phyloP scores from a whole-genome alignment of 2,797 vertebrate genomes.

The Melanotaenia trifasciata region DNA sequence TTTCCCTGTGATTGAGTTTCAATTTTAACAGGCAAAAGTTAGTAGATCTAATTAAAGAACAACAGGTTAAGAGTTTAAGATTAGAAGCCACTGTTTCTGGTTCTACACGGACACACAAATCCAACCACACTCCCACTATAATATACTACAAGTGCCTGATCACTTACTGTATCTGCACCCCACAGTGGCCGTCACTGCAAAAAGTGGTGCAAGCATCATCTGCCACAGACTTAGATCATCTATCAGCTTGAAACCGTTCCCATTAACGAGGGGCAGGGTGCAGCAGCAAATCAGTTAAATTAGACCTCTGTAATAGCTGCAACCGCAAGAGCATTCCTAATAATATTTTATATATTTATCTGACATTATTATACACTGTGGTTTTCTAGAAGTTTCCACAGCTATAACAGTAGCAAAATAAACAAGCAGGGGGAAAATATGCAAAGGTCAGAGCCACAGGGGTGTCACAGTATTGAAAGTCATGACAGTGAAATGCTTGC shows the following conservation, averaged over 20 bases:
- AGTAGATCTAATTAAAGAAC: constrained; percentile 69
- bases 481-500: constrained; percentile 11
- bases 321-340: constrained; percentile 37
- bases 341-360: constrained; percentile 43
- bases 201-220: constrained; percentile 34
- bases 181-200: constrained; percentile 30
- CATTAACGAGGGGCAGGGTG: constrained; percentile 28
- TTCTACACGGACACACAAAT: not conserved
- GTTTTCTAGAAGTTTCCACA: constrained; percentile 6
- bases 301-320: constrained; percentile 45
- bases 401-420: constrained; percentile 16
- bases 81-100: constrained; percentile 36
- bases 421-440: constrained; percentile 15
- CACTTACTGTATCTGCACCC: constrained; percentile 48
- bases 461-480: constrained; percentile 10
- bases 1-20: constrained; percentile 61
- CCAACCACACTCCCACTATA: constrained; percentile 20
- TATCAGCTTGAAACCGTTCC: constrained; percentile 48
- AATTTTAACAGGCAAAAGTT: constrained; percentile 62
- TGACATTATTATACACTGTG: constrained; percentile 18
- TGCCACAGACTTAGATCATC: constrained; percentile 52
- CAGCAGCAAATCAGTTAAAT: constrained; percentile 58
- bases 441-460: constrained; percentile 62
- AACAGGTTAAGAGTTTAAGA: constrained; percentile 70
- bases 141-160: constrained; percentile 48